Evolutionary conservation across 2,113 vertebrate genomes (phyloP), one percentile per base, ranked within the genome.

Genomic region (Peromyscus polionotus): DNA sequence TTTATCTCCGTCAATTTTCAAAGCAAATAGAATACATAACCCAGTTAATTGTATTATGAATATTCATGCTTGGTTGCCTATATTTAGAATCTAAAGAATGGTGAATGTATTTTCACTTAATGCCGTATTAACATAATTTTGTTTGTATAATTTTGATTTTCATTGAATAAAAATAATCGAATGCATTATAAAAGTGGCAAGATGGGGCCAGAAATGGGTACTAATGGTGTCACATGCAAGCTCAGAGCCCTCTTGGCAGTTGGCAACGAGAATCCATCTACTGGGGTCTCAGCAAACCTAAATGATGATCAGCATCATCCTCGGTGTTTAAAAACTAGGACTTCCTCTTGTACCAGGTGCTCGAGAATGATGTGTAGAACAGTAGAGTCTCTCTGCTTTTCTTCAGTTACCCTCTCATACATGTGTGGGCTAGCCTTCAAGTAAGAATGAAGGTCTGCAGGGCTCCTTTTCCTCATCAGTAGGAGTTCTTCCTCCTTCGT

Each of bases 121-220:
- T 97, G 96, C 67, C 92, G 1, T 59, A 95, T 95, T 97, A 96
- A 73, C 97, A 97, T 97, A 94, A 97, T 91, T 93, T 96, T 98
- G 80, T 97, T 97, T 97, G 83, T 91, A 61, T 97, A 95, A 97
- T 95, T 98, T 95, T 96, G 86, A 51, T 96, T 97, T 92, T 86
- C 54, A 87, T 72, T 94, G 73, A 91, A 94, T 95, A 89, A 92
- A 96, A 97, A 96, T 97, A 97, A 92, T 51, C 95, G 72, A 94
- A 89, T 93, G 24, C n/a, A 94, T 95, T 96, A 79, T 28, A 95
- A 91, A 45, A 65, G 65, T 93, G 48, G 13, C 77, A 95, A 86
- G 26, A 95, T 48, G 9, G 0, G 5, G 79, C 81, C 26, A 88
- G 8, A 51, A n/a, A 80, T 75, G 16, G 31, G 16, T 20, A 8